phyloP scores from a whole-genome alignment of 2,113 vertebrate species.

The Baryphthengus martii region DNA sequence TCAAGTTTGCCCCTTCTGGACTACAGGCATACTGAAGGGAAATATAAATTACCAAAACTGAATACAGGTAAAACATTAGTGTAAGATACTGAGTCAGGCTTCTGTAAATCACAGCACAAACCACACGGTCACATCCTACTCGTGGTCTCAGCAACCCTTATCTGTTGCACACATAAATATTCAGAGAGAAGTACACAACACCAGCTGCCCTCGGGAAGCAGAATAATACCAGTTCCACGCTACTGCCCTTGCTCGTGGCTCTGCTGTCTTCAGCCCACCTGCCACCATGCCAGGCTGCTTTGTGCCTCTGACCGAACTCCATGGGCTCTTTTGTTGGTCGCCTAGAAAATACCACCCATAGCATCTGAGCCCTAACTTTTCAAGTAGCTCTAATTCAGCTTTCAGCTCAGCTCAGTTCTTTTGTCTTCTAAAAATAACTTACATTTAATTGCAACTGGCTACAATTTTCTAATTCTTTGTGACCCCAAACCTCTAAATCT shows the following conservation, averaged over 20 bases:
- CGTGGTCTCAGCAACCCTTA: background rate
- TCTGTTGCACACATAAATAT: background rate
- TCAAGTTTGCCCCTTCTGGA: background rate
- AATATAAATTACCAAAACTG: background rate
- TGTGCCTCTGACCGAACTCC: background rate
- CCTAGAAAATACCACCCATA: background rate
- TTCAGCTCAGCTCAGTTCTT: background rate
- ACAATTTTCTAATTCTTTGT: conserved; percentile 57
- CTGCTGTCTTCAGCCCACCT: background rate
- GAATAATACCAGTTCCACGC: background rate
- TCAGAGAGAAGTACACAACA: background rate
- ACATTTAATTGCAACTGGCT: conserved; percentile 18
- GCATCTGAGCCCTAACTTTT: background rate
- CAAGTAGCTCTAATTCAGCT: conserved; percentile 25
- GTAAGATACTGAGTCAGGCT: background rate
- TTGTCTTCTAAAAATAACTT: conserved; percentile 46
- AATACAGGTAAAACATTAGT: background rate
- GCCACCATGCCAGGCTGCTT: background rate
- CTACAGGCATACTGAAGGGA: background rate
- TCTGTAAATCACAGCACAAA: background rate
- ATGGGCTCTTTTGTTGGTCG: background rate
- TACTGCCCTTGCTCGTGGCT: background rate
- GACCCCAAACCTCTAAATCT: conserved; percentile 52
- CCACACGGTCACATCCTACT: background rate
- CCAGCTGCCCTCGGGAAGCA: background rate